A percentile compares a stretch with the other conserved stretches of the same genome.
These are phyloP conservation scores for Hirtodrosophila confusa DNA, from an alignment of 2,888 invertebrate species.

Conservation along the genomic window DNA sequence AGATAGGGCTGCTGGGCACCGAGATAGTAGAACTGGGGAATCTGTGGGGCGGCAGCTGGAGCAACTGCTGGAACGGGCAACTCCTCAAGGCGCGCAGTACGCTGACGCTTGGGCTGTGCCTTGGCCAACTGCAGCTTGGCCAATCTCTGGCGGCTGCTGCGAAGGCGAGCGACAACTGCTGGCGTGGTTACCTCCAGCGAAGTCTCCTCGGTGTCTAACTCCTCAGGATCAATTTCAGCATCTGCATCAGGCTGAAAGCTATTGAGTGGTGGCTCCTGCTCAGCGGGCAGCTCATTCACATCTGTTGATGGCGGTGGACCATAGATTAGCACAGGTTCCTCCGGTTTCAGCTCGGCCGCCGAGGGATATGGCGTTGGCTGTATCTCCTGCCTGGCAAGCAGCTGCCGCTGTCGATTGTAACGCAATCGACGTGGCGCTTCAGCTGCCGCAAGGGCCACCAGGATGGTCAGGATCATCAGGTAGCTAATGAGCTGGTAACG, in stretches of 20 bases:
- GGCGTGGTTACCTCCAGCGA: conserved; percentile 59
- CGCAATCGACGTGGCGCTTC: conserved; percentile 52
- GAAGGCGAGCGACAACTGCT: conserved; percentile 52
- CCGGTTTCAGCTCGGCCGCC: conserved; percentile 75
- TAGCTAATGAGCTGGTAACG: conserved; percentile 54
- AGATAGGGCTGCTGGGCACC: conserved; percentile 67
- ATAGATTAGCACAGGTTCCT: conserved; percentile 70
- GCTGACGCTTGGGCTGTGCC: conserved; percentile 43
- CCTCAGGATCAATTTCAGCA: conserved; percentile 53
- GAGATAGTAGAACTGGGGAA: conserved; percentile 65
- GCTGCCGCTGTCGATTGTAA: conserved; percentile 47
- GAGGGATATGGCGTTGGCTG: conserved; percentile 74
- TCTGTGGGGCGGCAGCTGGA: conserved; percentile 27
- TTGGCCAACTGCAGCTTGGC: conserved; percentile 56
- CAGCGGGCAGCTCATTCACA: conserved; percentile 56
- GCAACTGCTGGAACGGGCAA: conserved; percentile 46
- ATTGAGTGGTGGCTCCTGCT: conserved; percentile 40
- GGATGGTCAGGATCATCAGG: conserved; percentile 49
- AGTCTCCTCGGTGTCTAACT: conserved; percentile 58
- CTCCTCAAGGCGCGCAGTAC: conserved; percentile 66
- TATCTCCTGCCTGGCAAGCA: conserved; percentile 65
- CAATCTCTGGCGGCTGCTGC: conserved; percentile 47
- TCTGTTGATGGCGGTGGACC: conserved; percentile 71
- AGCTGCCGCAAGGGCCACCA: conserved; percentile 47
- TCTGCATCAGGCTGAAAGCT: conserved; percentile 62